Evolutionary conservation across 2,113 vertebrate genomes (phyloP).

Genomic region (Corythaixoides concolor): DNA sequence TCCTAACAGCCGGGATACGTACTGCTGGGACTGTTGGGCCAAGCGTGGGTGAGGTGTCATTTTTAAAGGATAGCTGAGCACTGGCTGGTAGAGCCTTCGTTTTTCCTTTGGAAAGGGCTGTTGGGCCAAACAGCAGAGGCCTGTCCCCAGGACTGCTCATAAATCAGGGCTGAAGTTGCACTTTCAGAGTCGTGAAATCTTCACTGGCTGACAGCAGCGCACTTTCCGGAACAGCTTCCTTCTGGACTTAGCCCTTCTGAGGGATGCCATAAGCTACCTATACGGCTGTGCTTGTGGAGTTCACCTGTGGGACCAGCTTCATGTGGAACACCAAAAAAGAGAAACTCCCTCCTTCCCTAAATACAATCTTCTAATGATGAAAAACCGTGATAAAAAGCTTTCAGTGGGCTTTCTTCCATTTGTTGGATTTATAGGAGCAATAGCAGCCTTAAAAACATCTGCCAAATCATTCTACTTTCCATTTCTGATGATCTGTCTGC

Average conservation of each 20-base stretch:
- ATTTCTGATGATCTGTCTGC: conserved; percentile 61
- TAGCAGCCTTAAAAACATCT: conserved; percentile 50
- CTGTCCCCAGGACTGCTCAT: not conserved
- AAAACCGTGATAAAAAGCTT: not conserved
- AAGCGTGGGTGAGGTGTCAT: not conserved
- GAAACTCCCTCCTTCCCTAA: not conserved
- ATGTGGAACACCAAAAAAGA: not conserved
- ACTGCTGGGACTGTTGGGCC: accelerated
- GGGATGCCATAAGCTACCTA: not conserved
- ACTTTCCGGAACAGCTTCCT: not conserved
- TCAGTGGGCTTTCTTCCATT: not conserved
- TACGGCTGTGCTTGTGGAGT: not conserved
- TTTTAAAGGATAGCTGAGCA: not conserved
- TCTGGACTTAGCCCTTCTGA: not conserved
- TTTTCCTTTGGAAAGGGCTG: not conserved
- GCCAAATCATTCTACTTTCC: conserved; percentile 53
- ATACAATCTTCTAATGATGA: not conserved
- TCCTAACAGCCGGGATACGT: not conserved
- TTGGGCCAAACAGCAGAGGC: not conserved
- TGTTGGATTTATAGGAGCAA: conserved; percentile 45
- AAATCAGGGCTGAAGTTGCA: not conserved
- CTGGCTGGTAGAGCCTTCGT: not conserved
- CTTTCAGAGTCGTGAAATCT: not conserved
- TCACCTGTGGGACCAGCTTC: not conserved
- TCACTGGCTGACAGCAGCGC: not conserved